Conservation (phyloP, 2,113 vertebrate species). For the Laticauda laticaudata region DNA sequence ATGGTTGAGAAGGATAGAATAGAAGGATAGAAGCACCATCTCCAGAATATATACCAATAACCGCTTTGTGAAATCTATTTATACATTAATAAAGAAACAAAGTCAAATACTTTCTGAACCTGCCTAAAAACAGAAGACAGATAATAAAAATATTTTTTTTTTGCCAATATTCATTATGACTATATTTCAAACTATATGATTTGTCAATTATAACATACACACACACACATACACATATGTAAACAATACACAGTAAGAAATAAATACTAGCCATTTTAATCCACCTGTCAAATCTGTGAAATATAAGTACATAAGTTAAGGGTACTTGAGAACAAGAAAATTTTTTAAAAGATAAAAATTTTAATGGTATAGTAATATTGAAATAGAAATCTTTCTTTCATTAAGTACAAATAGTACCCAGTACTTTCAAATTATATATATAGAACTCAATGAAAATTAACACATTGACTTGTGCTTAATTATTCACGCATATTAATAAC, state of each 20-base stretch:
- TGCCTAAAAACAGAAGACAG: constrained; percentile 1
- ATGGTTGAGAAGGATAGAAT: not conserved
- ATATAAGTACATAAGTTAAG: not conserved
- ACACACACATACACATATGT: no score
- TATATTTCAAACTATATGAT: constrained; percentile 7
- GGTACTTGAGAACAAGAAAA: not conserved
- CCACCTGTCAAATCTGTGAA: rapidly evolving
- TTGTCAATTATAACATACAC: not conserved
- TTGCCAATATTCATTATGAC: not conserved
- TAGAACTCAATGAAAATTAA: not conserved
- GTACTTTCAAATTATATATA: not conserved
- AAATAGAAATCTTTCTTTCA: not conserved
- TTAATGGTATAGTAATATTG: not conserved
- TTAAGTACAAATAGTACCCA: not conserved
- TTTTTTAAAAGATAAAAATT: not conserved
- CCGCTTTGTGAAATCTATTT: constrained; percentile 34
- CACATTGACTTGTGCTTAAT: not conserved
- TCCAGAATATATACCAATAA: constrained; percentile 10
- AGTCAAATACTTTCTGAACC: constrained; percentile 17
- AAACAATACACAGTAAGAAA: rapidly evolving
- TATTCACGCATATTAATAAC: no score
- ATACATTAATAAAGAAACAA: not conserved
- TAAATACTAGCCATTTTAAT: not conserved
- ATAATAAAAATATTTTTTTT: not conserved
- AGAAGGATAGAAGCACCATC: constrained; percentile 43